Conservation (phyloP, 2,113 vertebrate genomes). For the Caranx melampygus region DNA sequence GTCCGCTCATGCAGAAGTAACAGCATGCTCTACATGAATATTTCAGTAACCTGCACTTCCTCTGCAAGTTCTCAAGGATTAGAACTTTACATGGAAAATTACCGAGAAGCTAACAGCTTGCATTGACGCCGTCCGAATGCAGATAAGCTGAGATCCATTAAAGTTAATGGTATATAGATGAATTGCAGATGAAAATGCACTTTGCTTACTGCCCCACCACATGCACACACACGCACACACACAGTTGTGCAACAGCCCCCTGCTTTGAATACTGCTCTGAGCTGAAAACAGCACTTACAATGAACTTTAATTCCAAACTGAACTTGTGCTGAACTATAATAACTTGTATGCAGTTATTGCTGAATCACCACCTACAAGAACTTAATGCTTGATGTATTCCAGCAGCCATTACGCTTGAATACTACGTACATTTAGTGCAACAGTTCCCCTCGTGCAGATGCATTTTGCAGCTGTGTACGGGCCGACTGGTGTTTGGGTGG, state of each 20-base stretch:
- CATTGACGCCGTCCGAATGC: constrained; percentile 33
- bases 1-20: constrained; percentile 55
- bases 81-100: constrained; percentile 51
- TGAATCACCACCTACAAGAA: background rate
- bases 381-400: constrained; percentile 1
- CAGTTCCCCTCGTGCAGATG: constrained; percentile 16
- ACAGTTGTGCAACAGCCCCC: background rate
- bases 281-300: background rate
- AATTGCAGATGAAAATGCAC: constrained; percentile 10
- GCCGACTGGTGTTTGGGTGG: background rate
- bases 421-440: background rate
- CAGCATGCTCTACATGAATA: constrained; percentile 66
- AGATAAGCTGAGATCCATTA: constrained; percentile 39
- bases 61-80: constrained; percentile 19
- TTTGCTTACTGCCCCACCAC: constrained; percentile 7
- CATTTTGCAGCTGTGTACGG: constrained; percentile 44
- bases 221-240: no score
- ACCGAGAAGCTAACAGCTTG: constrained; percentile 45
- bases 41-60: constrained; percentile 58
- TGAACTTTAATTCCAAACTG: constrained; percentile 25
- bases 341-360: background rate
- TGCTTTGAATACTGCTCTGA: background rate
- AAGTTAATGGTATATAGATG: constrained; percentile 34
- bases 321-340: constrained; percentile 55
- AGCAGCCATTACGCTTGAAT: constrained; percentile 26